Conservation (phyloP, 2,113 vertebrate species). For the Lates calcarifer region DNA sequence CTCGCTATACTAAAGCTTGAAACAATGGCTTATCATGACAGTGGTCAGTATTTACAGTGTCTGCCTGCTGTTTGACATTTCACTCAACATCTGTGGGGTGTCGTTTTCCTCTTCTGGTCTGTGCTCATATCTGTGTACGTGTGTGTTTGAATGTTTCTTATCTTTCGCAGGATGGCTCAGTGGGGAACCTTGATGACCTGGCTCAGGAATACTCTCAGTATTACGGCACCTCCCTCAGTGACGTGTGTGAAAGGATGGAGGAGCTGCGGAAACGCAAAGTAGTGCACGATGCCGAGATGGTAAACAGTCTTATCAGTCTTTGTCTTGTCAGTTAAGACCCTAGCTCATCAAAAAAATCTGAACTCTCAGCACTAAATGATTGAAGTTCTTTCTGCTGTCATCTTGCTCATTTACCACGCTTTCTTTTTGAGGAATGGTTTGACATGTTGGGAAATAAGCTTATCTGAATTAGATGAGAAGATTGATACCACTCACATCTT, state of each 20-base stretch:
- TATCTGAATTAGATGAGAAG: too few species aligned
- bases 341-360: neutral
- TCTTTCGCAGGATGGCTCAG: constrained; percentile 90
- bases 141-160: constrained; percentile 19
- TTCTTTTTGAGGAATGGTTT: neutral
- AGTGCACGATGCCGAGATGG: constrained; percentile 91
- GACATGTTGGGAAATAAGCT: neutral
- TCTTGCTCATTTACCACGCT: neutral
- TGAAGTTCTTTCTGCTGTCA: neutral
- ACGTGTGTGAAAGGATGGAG: constrained; percentile 97
- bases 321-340: neutral
- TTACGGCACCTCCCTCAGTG: constrained; percentile 93
- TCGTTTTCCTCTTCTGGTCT: constrained; percentile 24
- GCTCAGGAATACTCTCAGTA: constrained; percentile 96
- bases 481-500: neutral
- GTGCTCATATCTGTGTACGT: constrained; percentile 6
- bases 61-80: constrained; percentile 26
- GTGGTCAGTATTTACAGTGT: constrained; percentile 36
- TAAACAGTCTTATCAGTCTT: constrained; percentile 64
- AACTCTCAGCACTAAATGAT: neutral
- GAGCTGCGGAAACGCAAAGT: constrained; percentile 93
- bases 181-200: constrained; percentile 95
- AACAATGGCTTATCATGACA: constrained; percentile 56
- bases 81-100: neutral
- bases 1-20: constrained; percentile 7